Conservation (phyloP, 2,888 invertebrate genomes). For the Drosophila barbarae region DNA sequence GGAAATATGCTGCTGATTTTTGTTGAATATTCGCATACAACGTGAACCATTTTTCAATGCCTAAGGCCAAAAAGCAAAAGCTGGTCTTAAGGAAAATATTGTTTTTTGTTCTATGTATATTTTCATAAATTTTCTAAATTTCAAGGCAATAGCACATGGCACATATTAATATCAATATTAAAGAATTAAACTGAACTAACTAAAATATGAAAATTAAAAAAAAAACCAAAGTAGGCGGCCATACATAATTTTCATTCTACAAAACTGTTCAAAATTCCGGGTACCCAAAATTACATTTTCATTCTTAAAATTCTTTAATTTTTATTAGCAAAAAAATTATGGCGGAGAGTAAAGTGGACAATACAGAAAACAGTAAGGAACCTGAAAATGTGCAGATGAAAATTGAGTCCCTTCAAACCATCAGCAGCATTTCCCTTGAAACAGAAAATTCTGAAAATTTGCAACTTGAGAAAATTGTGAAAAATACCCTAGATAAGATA, state of each 20-base stretch:
- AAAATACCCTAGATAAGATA: conserved; percentile 29
- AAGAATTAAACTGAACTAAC: not conserved
- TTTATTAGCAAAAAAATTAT: not conserved
- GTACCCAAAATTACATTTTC: not conserved
- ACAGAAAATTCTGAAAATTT: rapidly evolving
- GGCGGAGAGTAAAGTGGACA: not conserved
- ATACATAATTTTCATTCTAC: too few relatives aligned
- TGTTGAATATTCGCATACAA: not conserved
- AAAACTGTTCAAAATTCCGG: not conserved
- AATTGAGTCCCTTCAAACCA: conserved; percentile 1
- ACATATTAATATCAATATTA: not conserved
- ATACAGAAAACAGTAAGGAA: not conserved
- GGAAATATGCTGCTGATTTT: conserved; percentile 8
- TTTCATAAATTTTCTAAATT: not conserved
- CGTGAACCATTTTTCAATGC: not conserved
- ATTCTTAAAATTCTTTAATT: not conserved
- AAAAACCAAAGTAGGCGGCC: not conserved
- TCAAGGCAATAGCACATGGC: not conserved
- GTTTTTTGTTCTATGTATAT: not conserved
- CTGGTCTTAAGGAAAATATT: not conserved
- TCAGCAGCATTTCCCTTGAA: conserved; percentile 2
- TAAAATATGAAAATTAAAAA: too few relatives aligned
- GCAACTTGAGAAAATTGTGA: conserved; percentile 29
- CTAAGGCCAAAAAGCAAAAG: not conserved
- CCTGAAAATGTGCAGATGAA: too few relatives aligned